Percentiles rank a stretch among this genome's conserved stretches.
phyloP scores from a whole-genome alignment of 2,888 invertebrate species.

The Oxytorus armatus region DNA sequence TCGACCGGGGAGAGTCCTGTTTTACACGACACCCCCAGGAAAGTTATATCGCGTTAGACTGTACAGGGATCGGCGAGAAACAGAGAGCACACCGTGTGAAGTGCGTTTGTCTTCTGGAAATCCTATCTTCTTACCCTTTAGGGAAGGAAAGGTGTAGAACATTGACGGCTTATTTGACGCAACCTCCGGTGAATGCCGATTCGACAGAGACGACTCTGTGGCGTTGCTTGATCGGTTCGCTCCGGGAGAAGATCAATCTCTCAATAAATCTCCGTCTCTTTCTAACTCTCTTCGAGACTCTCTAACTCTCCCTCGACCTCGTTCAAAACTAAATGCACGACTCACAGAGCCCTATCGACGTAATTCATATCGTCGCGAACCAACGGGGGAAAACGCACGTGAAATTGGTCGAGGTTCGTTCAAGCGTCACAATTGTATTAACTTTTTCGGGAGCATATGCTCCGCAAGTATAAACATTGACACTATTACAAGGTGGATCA shows the following conservation, averaged over 20 bases:
- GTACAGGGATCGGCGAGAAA: neutral
- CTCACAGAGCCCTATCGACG: conserved; percentile 18
- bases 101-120: conserved; percentile 13
- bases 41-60: conserved; percentile 47
- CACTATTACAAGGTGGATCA: too few species aligned
- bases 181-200: conserved; percentile 50
- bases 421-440: too few species aligned
- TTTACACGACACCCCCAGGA: conserved; percentile 41
- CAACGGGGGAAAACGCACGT: too few species aligned
- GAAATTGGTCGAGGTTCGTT: too few species aligned
- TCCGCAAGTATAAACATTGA: too few species aligned
- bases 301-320: neutral
- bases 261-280: conserved; percentile 44
- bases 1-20: conserved; percentile 9
- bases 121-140: conserved; percentile 27
- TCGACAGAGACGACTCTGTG: conserved; percentile 15
- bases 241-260: conserved; percentile 58
- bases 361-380: too few species aligned
- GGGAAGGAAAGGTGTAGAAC: conserved; percentile 17
- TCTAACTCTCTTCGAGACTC: conserved; percentile 10
- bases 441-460: too few species aligned
- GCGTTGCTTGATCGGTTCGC: conserved; percentile 19
- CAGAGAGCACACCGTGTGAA: conserved; percentile 13
- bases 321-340: conserved; percentile 30
- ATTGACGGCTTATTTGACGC: conserved; percentile 44